phyloP scores from a whole-genome alignment of 2,888 invertebrate species.

The Geotrupes spiniger region DNA sequence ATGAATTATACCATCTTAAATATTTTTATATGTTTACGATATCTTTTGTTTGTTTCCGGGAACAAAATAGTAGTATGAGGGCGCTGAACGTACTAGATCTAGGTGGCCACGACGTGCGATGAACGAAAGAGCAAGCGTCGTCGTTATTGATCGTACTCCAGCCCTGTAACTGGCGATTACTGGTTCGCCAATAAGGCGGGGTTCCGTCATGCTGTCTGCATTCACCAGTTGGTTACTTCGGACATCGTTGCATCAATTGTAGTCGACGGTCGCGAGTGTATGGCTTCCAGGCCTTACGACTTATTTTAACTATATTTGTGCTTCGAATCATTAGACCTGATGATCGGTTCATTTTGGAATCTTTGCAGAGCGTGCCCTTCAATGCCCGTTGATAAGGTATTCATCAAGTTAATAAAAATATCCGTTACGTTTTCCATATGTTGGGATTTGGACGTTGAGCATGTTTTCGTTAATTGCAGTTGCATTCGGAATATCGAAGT shows the following conservation, averaged over 20 bases:
- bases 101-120: constrained; percentile 2
- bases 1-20: no score
- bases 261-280: constrained; percentile 22
- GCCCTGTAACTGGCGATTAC: constrained; percentile 30
- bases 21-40: no score
- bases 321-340: constrained; percentile 54
- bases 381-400: constrained; percentile 94
- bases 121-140: constrained; percentile 32
- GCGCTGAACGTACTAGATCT: constrained; percentile 1
- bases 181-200: constrained; percentile 32
- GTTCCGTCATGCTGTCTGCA: constrained; percentile 34
- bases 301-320: constrained; percentile 29
- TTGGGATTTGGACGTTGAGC: not conserved
- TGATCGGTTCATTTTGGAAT: constrained; percentile 98
- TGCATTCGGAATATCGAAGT: constrained; percentile 92
- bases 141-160: constrained; percentile 32
- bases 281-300: constrained; percentile 32
- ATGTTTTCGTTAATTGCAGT: constrained; percentile 55
- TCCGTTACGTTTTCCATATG: not conserved
- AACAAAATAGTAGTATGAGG: not conserved
- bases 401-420: not conserved
- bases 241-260: constrained; percentile 22
- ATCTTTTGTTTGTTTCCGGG: not conserved
- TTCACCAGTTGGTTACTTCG: constrained; percentile 26
- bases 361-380: constrained; percentile 95